These are phyloP conservation scores for Struthio camelus DNA, from an alignment of 2,113 vertebrate species.

Conservation along the genomic window DNA sequence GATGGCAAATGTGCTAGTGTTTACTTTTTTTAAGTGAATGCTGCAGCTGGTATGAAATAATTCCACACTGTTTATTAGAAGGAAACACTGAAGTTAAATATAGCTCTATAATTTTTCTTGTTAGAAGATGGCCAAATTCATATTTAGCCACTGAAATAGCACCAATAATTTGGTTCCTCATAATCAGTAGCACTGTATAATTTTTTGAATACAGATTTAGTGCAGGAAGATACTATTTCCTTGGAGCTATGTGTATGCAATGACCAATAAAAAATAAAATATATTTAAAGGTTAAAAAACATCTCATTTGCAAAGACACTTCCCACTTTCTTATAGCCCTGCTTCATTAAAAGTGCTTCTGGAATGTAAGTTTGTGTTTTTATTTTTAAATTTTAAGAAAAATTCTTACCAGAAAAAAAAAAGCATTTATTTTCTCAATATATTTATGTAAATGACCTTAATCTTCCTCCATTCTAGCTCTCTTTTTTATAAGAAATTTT, in stretches of 20 bases:
- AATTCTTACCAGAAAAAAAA: background rate
- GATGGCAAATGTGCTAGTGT: constrained; percentile 60
- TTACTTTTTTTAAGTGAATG: constrained; percentile 62
- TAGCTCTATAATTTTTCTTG: constrained; percentile 45
- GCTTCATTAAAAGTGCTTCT: background rate
- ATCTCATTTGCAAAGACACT: background rate
- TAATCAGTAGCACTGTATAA: background rate
- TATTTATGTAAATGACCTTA: background rate
- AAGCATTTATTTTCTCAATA: background rate
- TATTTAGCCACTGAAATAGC: constrained; percentile 15
- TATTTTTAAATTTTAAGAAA: background rate
- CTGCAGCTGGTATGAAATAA: constrained; percentile 63
- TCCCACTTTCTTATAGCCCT: background rate
- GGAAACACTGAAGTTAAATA: constrained; percentile 27
- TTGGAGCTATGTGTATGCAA: background rate
- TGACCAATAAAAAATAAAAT: background rate
- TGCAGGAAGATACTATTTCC: background rate
- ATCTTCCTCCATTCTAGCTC: background rate
- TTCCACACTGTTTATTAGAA: constrained; percentile 57
- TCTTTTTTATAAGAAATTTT: background rate
- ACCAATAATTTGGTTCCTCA: background rate
- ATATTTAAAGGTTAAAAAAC: background rate
- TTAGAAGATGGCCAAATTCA: background rate
- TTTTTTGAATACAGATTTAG: constrained; percentile 5
- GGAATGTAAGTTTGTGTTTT: background rate